These are phyloP conservation scores for Amyelois transitella DNA, from an alignment of 1,140 invertebrate species.

Conservation along the genomic window DNA sequence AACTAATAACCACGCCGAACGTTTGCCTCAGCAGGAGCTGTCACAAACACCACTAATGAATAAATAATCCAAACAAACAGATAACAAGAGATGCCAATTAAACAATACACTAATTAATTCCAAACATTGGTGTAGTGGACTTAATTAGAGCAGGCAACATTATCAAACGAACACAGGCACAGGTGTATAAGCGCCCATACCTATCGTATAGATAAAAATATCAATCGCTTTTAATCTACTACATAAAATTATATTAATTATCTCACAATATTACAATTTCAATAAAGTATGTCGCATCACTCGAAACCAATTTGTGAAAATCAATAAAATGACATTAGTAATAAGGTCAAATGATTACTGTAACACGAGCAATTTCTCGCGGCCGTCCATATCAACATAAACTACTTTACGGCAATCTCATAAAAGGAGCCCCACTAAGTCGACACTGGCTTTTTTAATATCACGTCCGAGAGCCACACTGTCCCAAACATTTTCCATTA, in stretches of 20 bases:
- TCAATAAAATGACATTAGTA: not conserved
- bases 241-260: too few species aligned
- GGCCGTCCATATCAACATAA: conserved; percentile 28
- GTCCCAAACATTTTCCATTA: conserved; percentile 73
- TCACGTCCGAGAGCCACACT: conserved; percentile 55
- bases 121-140: conserved; percentile 73
- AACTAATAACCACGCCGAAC: too few species aligned
- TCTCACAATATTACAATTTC: too few species aligned
- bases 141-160: conserved; percentile 70
- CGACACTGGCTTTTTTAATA: conserved; percentile 62
- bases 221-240: too few species aligned
- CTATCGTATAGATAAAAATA: not conserved
- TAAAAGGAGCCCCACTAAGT: conserved; percentile 58
- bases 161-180: conserved; percentile 55
- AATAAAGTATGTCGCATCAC: too few species aligned
- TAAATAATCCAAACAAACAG: conserved; percentile 73
- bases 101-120: conserved; percentile 74
- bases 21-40: conserved; percentile 56
- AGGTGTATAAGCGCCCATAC: not conserved
- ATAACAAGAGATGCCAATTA: conserved; percentile 75
- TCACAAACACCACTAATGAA: conserved; percentile 72
- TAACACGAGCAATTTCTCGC: not conserved
- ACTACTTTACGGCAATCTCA: conserved; percentile 54
- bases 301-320: not conserved
- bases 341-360: not conserved